Conservation (phyloP, 2,888 invertebrate species). For the Helicoverpa assulta region DNA sequence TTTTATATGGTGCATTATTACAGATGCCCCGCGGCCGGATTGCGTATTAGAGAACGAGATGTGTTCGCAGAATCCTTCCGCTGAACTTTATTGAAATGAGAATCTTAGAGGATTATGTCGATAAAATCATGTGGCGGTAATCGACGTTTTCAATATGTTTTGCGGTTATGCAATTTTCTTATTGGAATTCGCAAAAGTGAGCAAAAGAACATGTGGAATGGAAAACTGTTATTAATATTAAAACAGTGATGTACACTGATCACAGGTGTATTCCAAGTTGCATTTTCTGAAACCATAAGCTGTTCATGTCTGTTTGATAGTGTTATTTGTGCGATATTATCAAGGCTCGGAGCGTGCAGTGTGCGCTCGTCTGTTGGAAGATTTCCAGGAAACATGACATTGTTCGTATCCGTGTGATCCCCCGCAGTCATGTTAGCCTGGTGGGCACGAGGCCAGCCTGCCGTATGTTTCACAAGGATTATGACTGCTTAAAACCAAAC, state of each 20-base stretch:
- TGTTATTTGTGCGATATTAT: slow-evolving; percentile 40
- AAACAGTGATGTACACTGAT: not conserved
- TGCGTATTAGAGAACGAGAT: slow-evolving; percentile 44
- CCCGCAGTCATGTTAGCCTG: slow-evolving; percentile 63
- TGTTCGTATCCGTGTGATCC: slow-evolving; percentile 57
- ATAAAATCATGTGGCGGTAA: slow-evolving; percentile 50
- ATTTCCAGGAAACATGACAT: slow-evolving; percentile 61
- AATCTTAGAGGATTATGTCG: slow-evolving; percentile 48
- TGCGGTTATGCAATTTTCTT: slow-evolving; percentile 28
- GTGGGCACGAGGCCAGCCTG: slow-evolving; percentile 36
- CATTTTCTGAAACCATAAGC: slow-evolving; percentile 20
- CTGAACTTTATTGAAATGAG: slow-evolving; percentile 54
- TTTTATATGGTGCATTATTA: slow-evolving; percentile 69
- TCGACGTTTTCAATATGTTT: slow-evolving; percentile 54
- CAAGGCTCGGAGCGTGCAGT: slow-evolving; percentile 28
- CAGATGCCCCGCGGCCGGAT: slow-evolving; percentile 57
- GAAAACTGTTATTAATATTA: too few relatives aligned
- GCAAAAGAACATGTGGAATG: not conserved
- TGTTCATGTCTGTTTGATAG: slow-evolving; percentile 17
- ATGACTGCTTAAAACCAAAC: slow-evolving; percentile 17
- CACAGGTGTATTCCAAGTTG: not conserved
- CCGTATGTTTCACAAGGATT: slow-evolving; percentile 47
- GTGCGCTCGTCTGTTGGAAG: slow-evolving; percentile 58
- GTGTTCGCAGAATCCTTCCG: slow-evolving; percentile 39
- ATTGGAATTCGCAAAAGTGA: slow-evolving; percentile 8